Percentiles rank a stretch among this genome's conserved stretches.
Conservation (phyloP, 2,113 vertebrate species). For the Petaurus breviceps region DNA sequence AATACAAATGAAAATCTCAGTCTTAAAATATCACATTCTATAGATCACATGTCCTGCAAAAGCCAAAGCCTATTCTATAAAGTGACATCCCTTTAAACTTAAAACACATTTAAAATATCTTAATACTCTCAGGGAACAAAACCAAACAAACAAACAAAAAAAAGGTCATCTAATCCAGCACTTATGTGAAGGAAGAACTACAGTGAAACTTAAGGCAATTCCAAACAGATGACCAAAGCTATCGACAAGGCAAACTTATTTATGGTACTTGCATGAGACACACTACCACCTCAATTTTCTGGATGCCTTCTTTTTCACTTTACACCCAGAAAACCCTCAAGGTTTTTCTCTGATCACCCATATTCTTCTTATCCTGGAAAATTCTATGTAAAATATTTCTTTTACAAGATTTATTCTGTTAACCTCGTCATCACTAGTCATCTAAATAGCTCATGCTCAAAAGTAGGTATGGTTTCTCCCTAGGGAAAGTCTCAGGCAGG, state of each 20-base stretch:
- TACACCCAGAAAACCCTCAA: not conserved
- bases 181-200: not conserved
- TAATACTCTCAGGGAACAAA: not conserved
- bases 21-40: not conserved
- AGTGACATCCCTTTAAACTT: not conserved
- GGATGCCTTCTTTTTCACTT: not conserved
- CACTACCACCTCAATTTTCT: not conserved
- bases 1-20: conserved; percentile 25
- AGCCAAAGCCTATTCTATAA: not conserved
- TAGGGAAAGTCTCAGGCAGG: not conserved
- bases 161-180: not conserved
- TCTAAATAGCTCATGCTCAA: not conserved
- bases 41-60: conserved; percentile 20
- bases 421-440: not conserved
- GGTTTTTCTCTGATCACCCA: not conserved
- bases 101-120: not conserved
- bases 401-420: not conserved
- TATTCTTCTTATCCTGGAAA: not conserved
- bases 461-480: not conserved
- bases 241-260: not conserved
- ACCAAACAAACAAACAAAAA: too few species aligned
- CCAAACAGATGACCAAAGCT: not conserved
- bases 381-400: not conserved
- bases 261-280: not conserved
- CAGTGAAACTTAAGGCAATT: not conserved